Evolutionary conservation across 2,888 invertebrate genomes (phyloP).

Genomic region (Drosophila fungiperda): DNA sequence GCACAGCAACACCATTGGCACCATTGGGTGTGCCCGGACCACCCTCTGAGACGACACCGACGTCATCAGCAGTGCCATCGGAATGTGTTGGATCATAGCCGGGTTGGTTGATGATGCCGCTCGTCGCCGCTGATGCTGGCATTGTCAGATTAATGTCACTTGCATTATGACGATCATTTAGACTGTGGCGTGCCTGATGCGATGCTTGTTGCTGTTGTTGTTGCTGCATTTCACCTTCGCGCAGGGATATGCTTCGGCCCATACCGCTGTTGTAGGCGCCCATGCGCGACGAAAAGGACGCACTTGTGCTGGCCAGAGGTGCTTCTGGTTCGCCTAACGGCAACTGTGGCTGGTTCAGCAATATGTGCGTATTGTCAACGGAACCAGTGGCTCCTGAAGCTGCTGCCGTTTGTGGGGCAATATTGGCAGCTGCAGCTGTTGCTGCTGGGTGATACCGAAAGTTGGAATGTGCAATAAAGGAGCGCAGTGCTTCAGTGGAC

Average conservation of each 20-base stretch:
- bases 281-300: slow-evolving; percentile 28
- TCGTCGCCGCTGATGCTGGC: slow-evolving; percentile 6
- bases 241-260: slow-evolving; percentile 66
- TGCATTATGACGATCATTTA: slow-evolving; percentile 49
- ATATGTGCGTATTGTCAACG: slow-evolving; percentile 57
- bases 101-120: slow-evolving; percentile 11
- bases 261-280: slow-evolving; percentile 39
- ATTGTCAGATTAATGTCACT: slow-evolving; percentile 58
- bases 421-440: slow-evolving; percentile 33
- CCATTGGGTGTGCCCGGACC: slow-evolving; percentile 1
- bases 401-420: slow-evolving; percentile 15
- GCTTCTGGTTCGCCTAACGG: slow-evolving; percentile 16
- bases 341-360: slow-evolving; percentile 37
- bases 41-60: slow-evolving; percentile 4
- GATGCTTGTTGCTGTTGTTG: slow-evolving; percentile 25
- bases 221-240: slow-evolving; percentile 63
- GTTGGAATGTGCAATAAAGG: slow-evolving; percentile 76
- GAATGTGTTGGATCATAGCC: slow-evolving; percentile 7
- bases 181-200: slow-evolving; percentile 30
- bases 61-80: slow-evolving; percentile 16
- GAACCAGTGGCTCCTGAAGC: neutral
- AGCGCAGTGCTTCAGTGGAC: slow-evolving; percentile 79
- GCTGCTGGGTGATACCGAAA: slow-evolving; percentile 72
- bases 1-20: slow-evolving; percentile 34
- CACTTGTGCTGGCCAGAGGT: slow-evolving; percentile 21